Evolutionary conservation across 64 coral and sea anemone species (phyloP), one percentile per base, ranked within the genome.

Genomic region (Montipora sp.): DNA sequence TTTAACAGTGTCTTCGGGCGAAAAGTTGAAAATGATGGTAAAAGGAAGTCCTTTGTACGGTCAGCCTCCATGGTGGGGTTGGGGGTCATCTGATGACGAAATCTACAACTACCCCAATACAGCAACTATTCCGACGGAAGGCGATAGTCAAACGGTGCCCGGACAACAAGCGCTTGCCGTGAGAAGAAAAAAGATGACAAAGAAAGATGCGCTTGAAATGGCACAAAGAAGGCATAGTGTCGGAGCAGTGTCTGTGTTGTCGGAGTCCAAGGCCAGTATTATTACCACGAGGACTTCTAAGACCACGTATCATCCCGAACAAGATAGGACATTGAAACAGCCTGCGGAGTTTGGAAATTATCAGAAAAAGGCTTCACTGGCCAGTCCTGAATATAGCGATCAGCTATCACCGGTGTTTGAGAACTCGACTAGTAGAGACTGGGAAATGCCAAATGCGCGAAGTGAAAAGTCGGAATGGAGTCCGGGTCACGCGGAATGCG

Each of bases 51-150:
- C 94, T 7, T 22, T 97, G 77, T 97, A 97, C 77, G 95, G 95
- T 1, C 95, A 97, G 50, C 95, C 95, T 2, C 91, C 95, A 2
- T 97, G 95, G 95, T 97, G 95, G 95, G 95, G 95, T 0, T 97
- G 95, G 95, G 95, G 92, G 0, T 94, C 95, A 2, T 94, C 92
- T 44, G 95, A 97, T n/a, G 95, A 96, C 0, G 95, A 96, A 48
- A 83, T 96, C 22, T 96, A 96, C 72, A 93, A 88, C 3, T 96
- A 96, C 20, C 95, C 95, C 0, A 96, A 96, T 77, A 86, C 90
- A 4, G 92, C 95, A 8, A 93, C 91, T 4, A 71, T 96, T 47
- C 67, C 81, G 11, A 57, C 53, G 1, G 78, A 58, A 3, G 89
- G 63, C 21, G 95, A 77, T 13, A 66, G 19, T 51, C 65, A 36